Conservation (phyloP, 1,140 invertebrate genomes). For the Philopotamus ludificatus region DNA sequence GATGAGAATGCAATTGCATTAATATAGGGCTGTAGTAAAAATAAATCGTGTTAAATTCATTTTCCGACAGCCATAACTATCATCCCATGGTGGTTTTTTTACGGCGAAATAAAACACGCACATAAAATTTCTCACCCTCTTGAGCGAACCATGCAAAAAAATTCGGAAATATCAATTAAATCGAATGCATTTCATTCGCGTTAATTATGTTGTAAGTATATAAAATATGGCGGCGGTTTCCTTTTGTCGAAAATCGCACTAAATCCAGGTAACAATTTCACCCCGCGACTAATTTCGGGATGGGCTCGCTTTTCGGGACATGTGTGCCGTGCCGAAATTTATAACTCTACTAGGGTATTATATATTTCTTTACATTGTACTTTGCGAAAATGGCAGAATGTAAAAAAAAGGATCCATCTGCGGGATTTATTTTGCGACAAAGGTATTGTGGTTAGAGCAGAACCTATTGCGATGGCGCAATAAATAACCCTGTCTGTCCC, state of each 20-base stretch:
- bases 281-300: slow-evolving; percentile 38
- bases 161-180: too few species aligned
- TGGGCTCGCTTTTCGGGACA: slow-evolving; percentile 18
- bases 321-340: slow-evolving; percentile 33
- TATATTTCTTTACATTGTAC: too few species aligned
- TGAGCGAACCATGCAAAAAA: too few species aligned
- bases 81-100: too few species aligned
- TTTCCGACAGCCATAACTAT: too few species aligned
- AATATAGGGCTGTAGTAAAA: too few species aligned
- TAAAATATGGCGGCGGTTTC: neutral
- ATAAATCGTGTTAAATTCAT: too few species aligned
- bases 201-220: neutral
- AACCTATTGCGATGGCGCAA: slow-evolving; percentile 22
- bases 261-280: slow-evolving; percentile 8
- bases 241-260: neutral
- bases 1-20: too few species aligned
- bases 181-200: too few species aligned
- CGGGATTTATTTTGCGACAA: slow-evolving; percentile 19
- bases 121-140: too few species aligned
- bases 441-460: slow-evolving; percentile 33
- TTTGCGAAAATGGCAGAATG: too few species aligned
- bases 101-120: too few species aligned
- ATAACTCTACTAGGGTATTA: slow-evolving; percentile 34
- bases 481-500: slow-evolving; percentile 19
- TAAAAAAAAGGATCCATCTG: slow-evolving; percentile 21